Evolutionary conservation across 2,888 invertebrate species (phyloP).

Genomic region (Ceramica pisi): DNA sequence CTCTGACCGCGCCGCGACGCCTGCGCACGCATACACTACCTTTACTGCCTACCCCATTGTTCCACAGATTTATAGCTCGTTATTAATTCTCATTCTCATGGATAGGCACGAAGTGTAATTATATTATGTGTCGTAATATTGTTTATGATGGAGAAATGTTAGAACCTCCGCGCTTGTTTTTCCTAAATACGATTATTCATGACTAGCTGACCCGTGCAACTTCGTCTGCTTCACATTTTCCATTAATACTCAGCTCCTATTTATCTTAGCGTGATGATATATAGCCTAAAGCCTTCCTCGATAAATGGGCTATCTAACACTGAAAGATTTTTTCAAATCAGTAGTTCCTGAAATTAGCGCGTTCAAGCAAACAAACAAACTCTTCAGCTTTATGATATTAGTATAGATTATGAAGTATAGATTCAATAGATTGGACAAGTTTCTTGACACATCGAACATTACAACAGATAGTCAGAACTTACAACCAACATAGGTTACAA

Average conservation of each 20-base stretch:
- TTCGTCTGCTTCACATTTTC: no score
- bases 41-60: constrained; percentile 55
- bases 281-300: no score
- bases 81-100: constrained; percentile 56
- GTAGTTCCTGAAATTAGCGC: no score
- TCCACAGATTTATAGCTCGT: constrained; percentile 52
- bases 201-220: no score
- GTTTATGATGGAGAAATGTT: constrained; percentile 37
- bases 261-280: no score
- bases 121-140: constrained; percentile 37
- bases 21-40: constrained; percentile 60
- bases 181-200: background rate
- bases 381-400: no score
- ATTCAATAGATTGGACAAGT: background rate
- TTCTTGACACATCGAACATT: background rate
- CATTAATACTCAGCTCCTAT: no score
- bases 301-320: no score
- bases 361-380: no score
- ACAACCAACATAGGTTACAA: background rate
- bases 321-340: no score
- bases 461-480: background rate
- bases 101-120: constrained; percentile 52
- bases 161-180: background rate
- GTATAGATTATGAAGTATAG: no score
- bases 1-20: constrained; percentile 57